Evolutionary conservation across 2,113 vertebrate species (phyloP).

Genomic region (Corapipo altera): DNA sequence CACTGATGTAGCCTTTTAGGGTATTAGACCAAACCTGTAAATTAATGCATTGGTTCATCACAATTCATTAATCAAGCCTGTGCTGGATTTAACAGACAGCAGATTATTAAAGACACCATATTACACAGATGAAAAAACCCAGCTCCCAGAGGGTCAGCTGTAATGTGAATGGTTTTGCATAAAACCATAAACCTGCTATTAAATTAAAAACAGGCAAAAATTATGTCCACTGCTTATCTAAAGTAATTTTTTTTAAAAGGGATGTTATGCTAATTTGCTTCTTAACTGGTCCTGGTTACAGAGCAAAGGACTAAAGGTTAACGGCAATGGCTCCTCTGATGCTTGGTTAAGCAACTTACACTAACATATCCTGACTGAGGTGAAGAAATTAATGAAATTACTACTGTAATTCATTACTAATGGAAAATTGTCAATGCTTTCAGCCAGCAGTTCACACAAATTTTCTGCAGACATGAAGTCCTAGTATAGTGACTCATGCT

Average conservation of each 20-base stretch:
- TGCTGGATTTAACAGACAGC: slow-evolving; percentile 78
- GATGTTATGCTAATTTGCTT: slow-evolving; percentile 73
- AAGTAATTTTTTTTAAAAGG: slow-evolving; percentile 64
- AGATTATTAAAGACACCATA: slow-evolving; percentile 81
- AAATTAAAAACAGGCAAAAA: slow-evolving; percentile 81
- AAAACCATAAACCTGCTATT: slow-evolving; percentile 81
- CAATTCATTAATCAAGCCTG: slow-evolving; percentile 82
- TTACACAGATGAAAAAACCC: slow-evolving; percentile 70
- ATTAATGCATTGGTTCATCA: slow-evolving; percentile 79
- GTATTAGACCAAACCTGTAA: slow-evolving; percentile 77
- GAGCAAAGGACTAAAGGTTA: slow-evolving; percentile 73
- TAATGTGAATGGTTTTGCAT: slow-evolving; percentile 79
- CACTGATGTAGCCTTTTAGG: slow-evolving; percentile 72
- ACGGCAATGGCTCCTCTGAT: slow-evolving; percentile 73
- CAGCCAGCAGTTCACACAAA: slow-evolving; percentile 58
- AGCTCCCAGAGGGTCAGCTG: slow-evolving; percentile 76
- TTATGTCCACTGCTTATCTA: slow-evolving; percentile 75
- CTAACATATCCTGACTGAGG: slow-evolving; percentile 72
- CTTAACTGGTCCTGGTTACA: slow-evolving; percentile 68
- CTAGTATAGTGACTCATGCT: slow-evolving; percentile 47
- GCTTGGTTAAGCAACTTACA: slow-evolving; percentile 76
- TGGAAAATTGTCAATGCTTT: slow-evolving; percentile 68
- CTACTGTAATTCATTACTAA: slow-evolving; percentile 78
- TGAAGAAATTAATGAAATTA: slow-evolving; percentile 81
- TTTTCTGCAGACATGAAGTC: slow-evolving; percentile 48